Evolutionary conservation across 2,888 invertebrate genomes (phyloP).

Genomic region (Didymodactylos carnosus): DNA sequence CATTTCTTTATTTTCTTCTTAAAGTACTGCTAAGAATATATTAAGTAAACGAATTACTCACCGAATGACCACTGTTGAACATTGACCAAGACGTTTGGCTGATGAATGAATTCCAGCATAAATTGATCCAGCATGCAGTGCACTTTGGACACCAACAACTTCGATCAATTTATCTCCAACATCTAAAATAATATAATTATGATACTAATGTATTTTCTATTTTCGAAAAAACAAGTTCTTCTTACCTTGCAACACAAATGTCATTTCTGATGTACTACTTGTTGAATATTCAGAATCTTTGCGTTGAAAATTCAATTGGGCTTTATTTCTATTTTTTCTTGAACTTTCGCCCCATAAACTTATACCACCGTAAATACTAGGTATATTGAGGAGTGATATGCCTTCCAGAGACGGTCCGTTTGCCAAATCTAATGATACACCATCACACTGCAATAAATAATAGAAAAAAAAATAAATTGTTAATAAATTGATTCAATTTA

Average conservation of each 20-base stretch:
- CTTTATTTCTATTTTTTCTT: background rate
- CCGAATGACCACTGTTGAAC: constrained; percentile 70
- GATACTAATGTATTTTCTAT: background rate
- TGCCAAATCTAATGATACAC: constrained; percentile 65
- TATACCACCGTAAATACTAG: constrained; percentile 86
- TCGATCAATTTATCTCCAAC: constrained; percentile 65
- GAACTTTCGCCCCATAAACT: constrained; percentile 61
- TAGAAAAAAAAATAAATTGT: background rate
- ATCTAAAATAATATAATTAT: constrained; percentile 19
- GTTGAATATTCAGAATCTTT: background rate
- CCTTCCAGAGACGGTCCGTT: constrained; percentile 82
- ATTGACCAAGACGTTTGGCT: constrained; percentile 76
- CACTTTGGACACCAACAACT: constrained; percentile 85
- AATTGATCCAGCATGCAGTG: constrained; percentile 89
- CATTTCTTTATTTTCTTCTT: background rate
- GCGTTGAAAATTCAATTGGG: background rate
- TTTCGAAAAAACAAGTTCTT: background rate
- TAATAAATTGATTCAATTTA: background rate
- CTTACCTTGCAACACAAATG: background rate
- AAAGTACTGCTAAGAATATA: background rate
- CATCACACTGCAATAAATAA: constrained; percentile 59
- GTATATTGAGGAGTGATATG: constrained; percentile 81
- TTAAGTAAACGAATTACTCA: no score
- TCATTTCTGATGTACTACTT: background rate
- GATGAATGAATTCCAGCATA: constrained; percentile 67